Percentiles rank a stretch among this genome's conserved stretches.
Conservation (phyloP, 2,113 vertebrate genomes). For the Orthonyx spaldingii region DNA sequence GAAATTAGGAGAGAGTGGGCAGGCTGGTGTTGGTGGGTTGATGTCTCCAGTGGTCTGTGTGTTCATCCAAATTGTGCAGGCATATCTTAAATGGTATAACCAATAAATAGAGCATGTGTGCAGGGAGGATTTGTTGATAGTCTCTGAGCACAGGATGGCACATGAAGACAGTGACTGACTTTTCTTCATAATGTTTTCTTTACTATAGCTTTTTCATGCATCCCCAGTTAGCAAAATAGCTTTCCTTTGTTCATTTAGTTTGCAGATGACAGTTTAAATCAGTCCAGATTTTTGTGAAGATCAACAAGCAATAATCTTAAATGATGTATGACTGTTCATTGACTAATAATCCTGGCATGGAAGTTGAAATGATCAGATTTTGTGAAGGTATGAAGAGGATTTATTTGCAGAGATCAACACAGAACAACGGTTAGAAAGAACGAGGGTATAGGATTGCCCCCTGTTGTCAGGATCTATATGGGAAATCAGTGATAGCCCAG, state of each 20-base stretch:
- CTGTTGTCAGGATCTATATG: neutral
- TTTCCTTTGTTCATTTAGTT: neutral
- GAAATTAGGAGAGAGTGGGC: neutral
- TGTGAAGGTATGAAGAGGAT: neutral
- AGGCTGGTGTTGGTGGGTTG: neutral
- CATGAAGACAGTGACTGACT: neutral
- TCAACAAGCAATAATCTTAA: neutral
- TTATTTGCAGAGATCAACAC: neutral
- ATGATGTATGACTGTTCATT: neutral
- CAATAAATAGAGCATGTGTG: neutral
- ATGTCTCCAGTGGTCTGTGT: neutral
- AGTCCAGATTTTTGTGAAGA: neutral
- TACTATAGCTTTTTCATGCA: neutral
- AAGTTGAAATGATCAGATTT: neutral
- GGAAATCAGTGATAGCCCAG: neutral
- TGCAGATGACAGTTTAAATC: neutral
- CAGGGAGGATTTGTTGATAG: neutral
- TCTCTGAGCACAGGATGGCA: neutral
- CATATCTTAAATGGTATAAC: neutral
- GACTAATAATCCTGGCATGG: neutral
- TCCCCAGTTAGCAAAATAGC: neutral
- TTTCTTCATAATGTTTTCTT: neutral
- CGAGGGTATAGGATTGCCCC: neutral
- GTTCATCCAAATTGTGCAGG: neutral
- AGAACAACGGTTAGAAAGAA: neutral